Base-by-base conservation (phyloP, 2,888 invertebrate genomes). In the Catocala nupta region DNA sequence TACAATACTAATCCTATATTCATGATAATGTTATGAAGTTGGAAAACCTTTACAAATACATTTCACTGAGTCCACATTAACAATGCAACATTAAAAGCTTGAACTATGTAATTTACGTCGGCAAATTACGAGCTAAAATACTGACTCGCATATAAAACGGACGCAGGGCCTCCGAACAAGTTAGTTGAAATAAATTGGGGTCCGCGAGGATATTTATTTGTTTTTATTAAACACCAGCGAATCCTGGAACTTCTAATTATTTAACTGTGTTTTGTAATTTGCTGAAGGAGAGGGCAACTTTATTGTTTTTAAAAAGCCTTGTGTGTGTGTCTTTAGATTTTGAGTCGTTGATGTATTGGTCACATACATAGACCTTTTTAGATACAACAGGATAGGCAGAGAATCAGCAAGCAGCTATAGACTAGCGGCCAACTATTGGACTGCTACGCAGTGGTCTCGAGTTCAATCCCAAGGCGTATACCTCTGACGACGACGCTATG, bases 101-200 rank as follows among this genome's bases (percentile, higher is more conserved):
- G 51, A 50, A 55, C 34, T 60, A 55, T 44, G 33, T 61, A 55
- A 61, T 61, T 61, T 47, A 61, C 51, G 55, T 55, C 43, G 43
- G 33, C 61, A 55, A 61, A 61, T 61, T 61, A 61, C 61, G 44
- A 60, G 60, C 43, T 55, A 13, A 59, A 60, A 54, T 55, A 51
- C 51, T 33, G 13, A 51, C 25, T 61, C 61, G 61, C 51, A 55
- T 61, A 42, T 42, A 55, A 55, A 59, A 45, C 39, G 60, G 55
- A 47, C 47, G 47, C 16, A 13, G 47, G 45, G 16, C 45, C 61
- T 55, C 55, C 50, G 25, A 61, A 55, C 61, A 55, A 61, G 12
- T 55, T 51, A 51, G 55, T 51, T 44, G 39, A 61, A 61, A 61
- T 61, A 55, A 55, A 61, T 61, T 61, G 55, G 55, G 55, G 55